These are phyloP conservation scores for Bryconaethiops microstoma DNA, from an alignment of 2,797 vertebrate genomes.

Conservation along the genomic window DNA sequence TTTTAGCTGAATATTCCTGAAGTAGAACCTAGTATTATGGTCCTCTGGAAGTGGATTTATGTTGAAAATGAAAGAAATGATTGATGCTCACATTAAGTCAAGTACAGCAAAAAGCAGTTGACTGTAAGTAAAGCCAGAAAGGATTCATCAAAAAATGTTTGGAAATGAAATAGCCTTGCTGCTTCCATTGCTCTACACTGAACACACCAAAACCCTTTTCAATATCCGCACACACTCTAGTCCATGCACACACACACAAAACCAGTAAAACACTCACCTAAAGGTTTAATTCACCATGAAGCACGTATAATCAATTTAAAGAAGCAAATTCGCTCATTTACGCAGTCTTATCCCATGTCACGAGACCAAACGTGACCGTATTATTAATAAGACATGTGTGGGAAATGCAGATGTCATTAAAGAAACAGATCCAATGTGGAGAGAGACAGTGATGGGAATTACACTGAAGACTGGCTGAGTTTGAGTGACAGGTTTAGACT, in stretches of 20 bases:
- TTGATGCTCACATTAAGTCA: background rate
- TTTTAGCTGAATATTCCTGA: too few relatives aligned
- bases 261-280: background rate
- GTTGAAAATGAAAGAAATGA: background rate
- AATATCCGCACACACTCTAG: background rate
- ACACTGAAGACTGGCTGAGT: constrained; percentile 37
- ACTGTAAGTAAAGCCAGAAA: background rate
- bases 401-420: constrained; percentile 45
- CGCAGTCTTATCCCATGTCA: constrained; percentile 35
- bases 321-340: constrained; percentile 37
- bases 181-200: background rate
- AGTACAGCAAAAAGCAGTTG: background rate
- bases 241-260: background rate
- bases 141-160: background rate
- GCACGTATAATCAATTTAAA: constrained; percentile 34
- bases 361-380: constrained; percentile 20
- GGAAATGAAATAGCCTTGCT: background rate
- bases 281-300: constrained; percentile 26
- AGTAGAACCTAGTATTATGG: background rate
- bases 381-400: constrained; percentile 47
- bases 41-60: background rate
- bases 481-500: constrained; percentile 31
- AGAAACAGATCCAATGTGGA: constrained; percentile 25
- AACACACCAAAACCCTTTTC: background rate
- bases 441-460: constrained; percentile 30